Evolutionary conservation across 2,113 vertebrate genomes (phyloP).

Genomic region (Sceloporus tristichus): DNA sequence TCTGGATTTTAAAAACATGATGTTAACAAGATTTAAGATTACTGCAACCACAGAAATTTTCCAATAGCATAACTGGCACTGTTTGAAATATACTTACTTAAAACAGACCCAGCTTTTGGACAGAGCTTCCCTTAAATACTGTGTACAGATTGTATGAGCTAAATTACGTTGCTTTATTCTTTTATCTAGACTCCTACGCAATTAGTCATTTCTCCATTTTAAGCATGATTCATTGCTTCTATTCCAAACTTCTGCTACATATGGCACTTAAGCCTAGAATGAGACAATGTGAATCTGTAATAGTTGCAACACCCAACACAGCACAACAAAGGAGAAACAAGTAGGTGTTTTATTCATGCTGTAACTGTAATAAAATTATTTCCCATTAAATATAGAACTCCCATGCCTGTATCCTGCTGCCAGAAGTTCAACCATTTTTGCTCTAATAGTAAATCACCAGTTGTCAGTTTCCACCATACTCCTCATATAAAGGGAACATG

Average conservation of each 20-base stretch:
- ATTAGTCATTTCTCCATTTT: conserved; percentile 17
- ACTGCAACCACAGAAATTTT: neutral
- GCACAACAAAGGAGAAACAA: conserved; percentile 14
- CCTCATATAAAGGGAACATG: neutral
- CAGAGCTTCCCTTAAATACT: neutral
- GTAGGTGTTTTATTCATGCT: conserved; percentile 27
- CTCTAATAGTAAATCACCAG: neutral
- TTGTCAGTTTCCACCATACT: neutral
- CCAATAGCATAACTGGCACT: neutral
- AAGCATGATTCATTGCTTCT: neutral
- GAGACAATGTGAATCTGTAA: conserved; percentile 29
- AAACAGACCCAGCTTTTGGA: neutral
- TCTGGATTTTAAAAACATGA: neutral
- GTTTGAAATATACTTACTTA: neutral
- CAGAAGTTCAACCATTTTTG: neutral
- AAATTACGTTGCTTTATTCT: conserved; percentile 7
- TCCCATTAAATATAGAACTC: conserved; percentile 29
- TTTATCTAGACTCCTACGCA: neutral
- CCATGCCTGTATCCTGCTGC: neutral
- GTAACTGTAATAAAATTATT: conserved; percentile 15
- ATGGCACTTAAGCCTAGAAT: conserved; percentile 9
- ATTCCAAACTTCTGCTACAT: conserved; percentile 7
- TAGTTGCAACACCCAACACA: conserved; percentile 27
- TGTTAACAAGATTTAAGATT: neutral
- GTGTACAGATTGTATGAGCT: neutral